These are phyloP conservation scores for Diplazon laetatorius DNA, from an alignment of 2,888 invertebrate species.

Conservation along the genomic window DNA sequence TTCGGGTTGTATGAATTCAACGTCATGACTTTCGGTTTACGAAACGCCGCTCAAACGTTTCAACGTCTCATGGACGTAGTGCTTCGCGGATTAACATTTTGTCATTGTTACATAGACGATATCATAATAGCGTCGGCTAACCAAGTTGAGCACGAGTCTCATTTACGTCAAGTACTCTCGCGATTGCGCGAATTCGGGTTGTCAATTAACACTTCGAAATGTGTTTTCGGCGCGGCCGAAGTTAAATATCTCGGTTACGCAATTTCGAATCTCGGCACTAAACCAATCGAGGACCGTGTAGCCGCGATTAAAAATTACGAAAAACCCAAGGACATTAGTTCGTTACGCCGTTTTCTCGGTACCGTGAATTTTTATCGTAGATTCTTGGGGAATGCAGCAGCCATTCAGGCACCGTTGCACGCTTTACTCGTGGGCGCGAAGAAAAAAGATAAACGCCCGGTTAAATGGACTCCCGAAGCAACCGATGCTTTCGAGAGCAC, in stretches of 20 bases:
- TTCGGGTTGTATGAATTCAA: slow-evolving; percentile 69
- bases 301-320: not conserved
- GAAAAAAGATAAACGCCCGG: slow-evolving; percentile 37
- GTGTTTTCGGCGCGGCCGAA: slow-evolving; percentile 3
- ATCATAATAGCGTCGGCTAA: slow-evolving; percentile 21
- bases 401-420: slow-evolving; percentile 25
- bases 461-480: slow-evolving; percentile 49
- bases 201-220: slow-evolving; percentile 24
- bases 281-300: slow-evolving; percentile 30
- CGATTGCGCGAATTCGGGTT: slow-evolving; percentile 28
- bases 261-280: slow-evolving; percentile 1
- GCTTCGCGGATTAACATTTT: slow-evolving; percentile 8
- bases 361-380: slow-evolving; percentile 49
- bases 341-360: slow-evolving; percentile 46
- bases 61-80: slow-evolving; percentile 42
- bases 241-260: slow-evolving; percentile 30
- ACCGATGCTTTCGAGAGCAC: slow-evolving; percentile 13
- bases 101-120: slow-evolving; percentile 38
- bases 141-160: slow-evolving; percentile 6
- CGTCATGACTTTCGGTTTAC: slow-evolving; percentile 65
- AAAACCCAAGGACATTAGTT: slow-evolving; percentile 11
- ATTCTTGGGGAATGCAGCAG: slow-evolving; percentile 30
- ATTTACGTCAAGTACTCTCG: slow-evolving; percentile 16
- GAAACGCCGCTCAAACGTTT: slow-evolving; percentile 67
- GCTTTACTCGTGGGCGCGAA: slow-evolving; percentile 16